Conservation (phyloP, 2,888 invertebrate genomes). For the Lochmaea capreae region DNA sequence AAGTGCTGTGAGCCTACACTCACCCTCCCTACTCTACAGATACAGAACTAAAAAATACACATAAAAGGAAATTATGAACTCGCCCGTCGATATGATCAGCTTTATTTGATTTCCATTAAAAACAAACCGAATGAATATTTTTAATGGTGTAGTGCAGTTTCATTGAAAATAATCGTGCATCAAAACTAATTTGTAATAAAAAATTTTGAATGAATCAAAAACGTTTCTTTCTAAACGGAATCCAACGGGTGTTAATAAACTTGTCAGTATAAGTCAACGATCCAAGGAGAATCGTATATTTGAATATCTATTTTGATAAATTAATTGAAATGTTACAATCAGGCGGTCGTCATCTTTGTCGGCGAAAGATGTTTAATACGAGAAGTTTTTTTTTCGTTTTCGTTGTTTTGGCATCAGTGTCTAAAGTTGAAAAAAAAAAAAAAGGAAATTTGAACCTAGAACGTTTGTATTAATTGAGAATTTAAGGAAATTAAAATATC, state of each 20-base stretch:
- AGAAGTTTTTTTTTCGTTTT: neutral
- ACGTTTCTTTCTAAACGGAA: conserved; percentile 10
- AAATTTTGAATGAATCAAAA: conserved; percentile 17
- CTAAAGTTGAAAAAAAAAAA: too few species aligned
- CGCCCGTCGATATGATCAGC: too few species aligned
- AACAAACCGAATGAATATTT: neutral
- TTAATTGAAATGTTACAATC: conserved; percentile 26
- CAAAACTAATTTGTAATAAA: neutral
- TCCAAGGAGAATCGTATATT: conserved; percentile 14
- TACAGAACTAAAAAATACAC: too few species aligned
- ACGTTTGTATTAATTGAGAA: too few species aligned
- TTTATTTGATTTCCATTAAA: neutral
- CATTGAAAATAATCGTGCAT: conserved; percentile 8
- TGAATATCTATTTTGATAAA: conserved; percentile 27
- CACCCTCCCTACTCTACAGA: too few species aligned
- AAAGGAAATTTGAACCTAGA: too few species aligned
- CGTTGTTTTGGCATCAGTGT: too few species aligned
- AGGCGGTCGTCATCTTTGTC: conserved; percentile 1
- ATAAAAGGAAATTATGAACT: neutral
- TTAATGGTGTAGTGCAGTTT: neutral
- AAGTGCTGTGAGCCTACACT: too few species aligned
- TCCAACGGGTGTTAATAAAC: conserved; percentile 31
- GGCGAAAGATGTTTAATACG: neutral
- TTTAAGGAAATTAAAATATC: too few species aligned
- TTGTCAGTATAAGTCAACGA: conserved; percentile 30